Base-by-base conservation (phyloP, 2,888 invertebrate species). In the Panopea generosa region DNA sequence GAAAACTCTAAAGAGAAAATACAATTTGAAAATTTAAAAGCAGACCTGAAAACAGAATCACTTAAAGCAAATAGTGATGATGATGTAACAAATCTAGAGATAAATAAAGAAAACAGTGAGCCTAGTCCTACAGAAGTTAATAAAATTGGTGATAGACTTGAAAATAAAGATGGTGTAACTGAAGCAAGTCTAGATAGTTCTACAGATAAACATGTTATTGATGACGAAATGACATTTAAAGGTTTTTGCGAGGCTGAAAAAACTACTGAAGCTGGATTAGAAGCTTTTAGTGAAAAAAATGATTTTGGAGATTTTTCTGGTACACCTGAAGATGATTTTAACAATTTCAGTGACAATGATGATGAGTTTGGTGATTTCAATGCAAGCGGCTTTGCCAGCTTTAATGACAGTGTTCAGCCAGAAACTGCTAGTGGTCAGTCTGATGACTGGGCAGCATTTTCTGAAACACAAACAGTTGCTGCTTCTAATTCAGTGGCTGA, bases 401-500 rank as follows among this genome's bases (percentile, higher is more conserved):
- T 55, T 26, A 59, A 20, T 26, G 47, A 49, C 24, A 38, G 62
- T 55, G 53, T 50, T 22, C 24, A 56, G 27, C 29, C 43, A 53
- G 60, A 53, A 45, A 20, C 53, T 3, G 40, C 33, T 33, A 66
- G 61, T 18, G 27, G 20, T 33, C 29, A 33, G 20, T 29, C 27
- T 29, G 55, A 79, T 52, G 76, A 83, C 68, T 86, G 83, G 84
- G 83, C 84, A 59, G 65, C 84, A 60, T 84, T 84, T 70, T 71
- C 77, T 33, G 77, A 68, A 50, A 70, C 76, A 16, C 76, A 76
- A 47, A 55, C 69, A 47, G 61, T 4, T 4, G 33, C 4, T 33
- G 11, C 38, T 18, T 27, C 47, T 24, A 29, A 60, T n/a, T 45
- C 18, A 24, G 65, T 45, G 2, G 53, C 27, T 40, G 56, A 49